Base-by-base conservation (phyloP, 2,888 invertebrate species). In the Camptogramma bilineatum region DNA sequence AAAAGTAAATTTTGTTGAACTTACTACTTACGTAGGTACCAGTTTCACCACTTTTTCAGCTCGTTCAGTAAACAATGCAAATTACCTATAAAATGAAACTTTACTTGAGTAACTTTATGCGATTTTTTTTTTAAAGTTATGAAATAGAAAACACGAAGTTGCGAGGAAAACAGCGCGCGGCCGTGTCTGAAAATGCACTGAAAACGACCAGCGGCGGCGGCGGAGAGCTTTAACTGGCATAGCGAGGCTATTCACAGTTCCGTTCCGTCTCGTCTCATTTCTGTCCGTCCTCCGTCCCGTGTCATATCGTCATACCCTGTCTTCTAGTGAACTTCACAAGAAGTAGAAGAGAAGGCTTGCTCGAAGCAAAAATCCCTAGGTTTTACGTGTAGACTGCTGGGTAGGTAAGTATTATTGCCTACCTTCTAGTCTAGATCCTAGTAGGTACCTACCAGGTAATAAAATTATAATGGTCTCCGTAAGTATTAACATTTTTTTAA, bases 141-240 rank as follows among this genome's bases (percentile, higher is more conserved):
- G 9, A 17, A 28, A 24, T 17, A 39, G 19, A 31, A 18, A 65
- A 34, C 50, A 58, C 67, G 56, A 69, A 70, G 68, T 70, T 68
- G 34, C 8, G 44, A 16, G 63, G 54, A 69, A 65, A 66, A 64
- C 60, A 47, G 42, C 54, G 52, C 62, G 55, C 59, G 52, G n/a
- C 44, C 55, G 55, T 54, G 58, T 10, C 62, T 68, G 62, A 64
- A 68, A 68, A 64, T 58, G 58, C 42, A 59, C 65, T 70, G 73
- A 71, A 67, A 62, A 24, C 59, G 51, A 31, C 24, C 34, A 47
- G 24, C 44, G 34, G 16, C 63, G 48, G 34, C 34, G 34, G 24
- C 50, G 51, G 34, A 18, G 54, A 55, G 50, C 39, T 46, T 64
- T 47, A 44, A 51, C 58, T 59, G 54, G 44, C 60, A 21, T 39